Base-by-base conservation (phyloP, 2,888 invertebrate genomes). In the Patella caerulea region DNA sequence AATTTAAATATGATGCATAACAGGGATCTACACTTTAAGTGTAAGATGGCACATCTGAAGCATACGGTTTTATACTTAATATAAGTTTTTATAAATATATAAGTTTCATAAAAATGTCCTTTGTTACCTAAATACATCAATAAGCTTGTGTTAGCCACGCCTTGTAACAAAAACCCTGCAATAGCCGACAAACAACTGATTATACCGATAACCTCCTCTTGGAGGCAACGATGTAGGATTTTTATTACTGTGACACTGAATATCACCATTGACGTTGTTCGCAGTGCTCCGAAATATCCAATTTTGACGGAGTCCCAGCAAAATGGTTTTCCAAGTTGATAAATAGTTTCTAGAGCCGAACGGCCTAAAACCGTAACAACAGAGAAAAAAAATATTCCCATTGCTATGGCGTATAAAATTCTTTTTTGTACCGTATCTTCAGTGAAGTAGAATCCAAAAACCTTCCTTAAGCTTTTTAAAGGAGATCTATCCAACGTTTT, bases 231-330 rank as follows among this genome's bases (percentile, higher is more conserved):
- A 53, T 82, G 82, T 3, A 85, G 70, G 11, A 83, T 12, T 54
- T 80, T 81, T 7, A 85, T 77, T 56, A 79, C 17, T 9, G 74
- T 54, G n/a, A 83, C 77, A 70, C 83, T 83, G 12, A 78, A 29
- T 1, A 82, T 19, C n/a, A 82, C 78, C 52, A 83, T 82, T 14
- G 75, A 71, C 14, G 73, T n/a, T 24, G 78, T 29, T 24, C 77
- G 77, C 29, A 83, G 15, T 2, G 82, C 76, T 12, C 79, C 76
- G 34, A 72, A 86, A 71, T 76, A 71, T n/a, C 86, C 84, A 52
- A 84, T 74, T 55, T 82, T 79, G 1, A 83, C 77, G 7, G 84
- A 83, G 56, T 78, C 74, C 83, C 84, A 85, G 71, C 86, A 86
- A 71, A 86, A 81, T 12, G 86, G 86, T 19, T 52, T 59, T 59